A percentile compares a stretch with the other conserved stretches of the same genome.
These are phyloP conservation scores for Cantharis lateralis DNA, from an alignment of 2,888 invertebrate genomes.

Conservation along the genomic window DNA sequence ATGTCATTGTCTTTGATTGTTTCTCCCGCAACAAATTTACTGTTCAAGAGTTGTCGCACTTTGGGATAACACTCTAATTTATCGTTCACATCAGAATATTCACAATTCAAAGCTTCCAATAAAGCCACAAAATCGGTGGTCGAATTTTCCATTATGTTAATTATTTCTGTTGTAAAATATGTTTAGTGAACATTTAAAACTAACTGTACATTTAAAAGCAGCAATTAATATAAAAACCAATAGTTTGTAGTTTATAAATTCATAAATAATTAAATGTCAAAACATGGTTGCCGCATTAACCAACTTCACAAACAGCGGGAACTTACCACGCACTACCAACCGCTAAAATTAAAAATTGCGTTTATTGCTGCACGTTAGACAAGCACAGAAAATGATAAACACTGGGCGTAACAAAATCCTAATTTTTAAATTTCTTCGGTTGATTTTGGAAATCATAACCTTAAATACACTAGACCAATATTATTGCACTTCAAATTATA, in stretches of 20 bases:
- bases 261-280: slow-evolving; percentile 1
- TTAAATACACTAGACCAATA: neutral
- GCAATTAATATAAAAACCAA: neutral
- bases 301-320: neutral
- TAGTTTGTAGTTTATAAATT: neutral
- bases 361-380: neutral
- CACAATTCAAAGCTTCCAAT: neutral
- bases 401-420: neutral
- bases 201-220: neutral
- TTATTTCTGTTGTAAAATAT: neutral
- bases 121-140: neutral
- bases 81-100: neutral
- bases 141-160: neutral
- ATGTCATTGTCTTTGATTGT: neutral
- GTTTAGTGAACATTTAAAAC: neutral
- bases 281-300: neutral
- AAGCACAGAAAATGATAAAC: neutral
- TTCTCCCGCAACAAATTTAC: neutral
- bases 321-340: neutral
- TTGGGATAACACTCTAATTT: neutral
- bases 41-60: neutral
- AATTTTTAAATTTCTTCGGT: neutral
- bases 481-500: no score
- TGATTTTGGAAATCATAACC: neutral
- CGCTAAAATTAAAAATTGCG: neutral